Evolutionary conservation across 2,113 vertebrate genomes (phyloP), one percentile per base, ranked within the genome.

Genomic region (Vidua chalybeata): DNA sequence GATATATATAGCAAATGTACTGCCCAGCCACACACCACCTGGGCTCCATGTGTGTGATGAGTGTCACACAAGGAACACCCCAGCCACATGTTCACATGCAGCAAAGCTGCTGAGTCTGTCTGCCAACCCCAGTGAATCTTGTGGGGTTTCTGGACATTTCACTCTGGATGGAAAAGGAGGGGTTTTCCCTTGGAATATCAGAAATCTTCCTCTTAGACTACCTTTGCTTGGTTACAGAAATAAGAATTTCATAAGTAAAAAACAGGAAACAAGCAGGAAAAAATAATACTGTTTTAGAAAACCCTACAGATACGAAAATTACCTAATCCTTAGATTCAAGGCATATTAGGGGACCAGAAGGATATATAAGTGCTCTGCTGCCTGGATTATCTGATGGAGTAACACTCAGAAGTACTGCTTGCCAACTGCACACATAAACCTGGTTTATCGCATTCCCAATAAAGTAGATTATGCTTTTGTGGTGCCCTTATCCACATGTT

Each of bases 381-480:
- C 46, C 46, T 73, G 82, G 84, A 97, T 96, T 96, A 95, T 93
- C 62, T 69, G 58, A 79, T 35, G 46, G 46, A 83, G 62, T 85
- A 89, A 93, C 58, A 43, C 49, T 89, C 78, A 93, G 55, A 87
- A 85, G 51, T 20, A 64, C 46, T 63, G 85, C 79, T 91, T 94
- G 93, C 90, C 92, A 96, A 11, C 51, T 71, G 76, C 76, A 83
- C 28, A n/a, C 27, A 90, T 86, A 96, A 96, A 93, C 63, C 87
- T 84, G 69, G 56, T 96, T 96, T 92, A 96, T 93, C 8, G 0
- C 61, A 56, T 89, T 48, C 68, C 35, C 55, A 75, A 13, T 76
- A 92, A 95, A 96, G 94, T 31, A 95, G 92, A 93, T 96, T 96
- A 96, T 77, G 55, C 55, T 90, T 96, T 74, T 97, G 87, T 54